Conservation (phyloP, 2,113 vertebrate species). For the Anser cygnoides region DNA sequence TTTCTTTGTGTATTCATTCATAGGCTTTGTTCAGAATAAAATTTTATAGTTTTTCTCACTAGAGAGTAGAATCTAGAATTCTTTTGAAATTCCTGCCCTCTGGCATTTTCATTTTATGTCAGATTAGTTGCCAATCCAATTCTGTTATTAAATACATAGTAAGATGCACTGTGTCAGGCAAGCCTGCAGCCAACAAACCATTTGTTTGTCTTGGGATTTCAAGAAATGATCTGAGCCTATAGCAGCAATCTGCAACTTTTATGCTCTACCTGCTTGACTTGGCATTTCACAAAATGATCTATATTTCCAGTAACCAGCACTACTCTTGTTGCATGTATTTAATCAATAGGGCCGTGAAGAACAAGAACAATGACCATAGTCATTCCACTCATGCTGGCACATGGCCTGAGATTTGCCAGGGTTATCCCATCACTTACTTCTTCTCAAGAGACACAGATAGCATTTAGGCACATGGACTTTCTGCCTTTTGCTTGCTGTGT, state of each 20-base stretch:
- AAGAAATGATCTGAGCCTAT: neutral
- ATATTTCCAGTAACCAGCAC: neutral
- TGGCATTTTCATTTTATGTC: neutral
- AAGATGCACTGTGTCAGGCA: neutral
- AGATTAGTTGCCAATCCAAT: neutral
- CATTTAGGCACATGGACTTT: neutral
- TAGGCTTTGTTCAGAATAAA: neutral
- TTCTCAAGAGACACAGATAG: neutral
- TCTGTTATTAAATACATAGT: neutral
- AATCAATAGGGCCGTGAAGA: neutral
- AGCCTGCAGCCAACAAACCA: neutral
- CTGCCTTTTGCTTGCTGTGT: neutral
- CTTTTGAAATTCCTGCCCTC: neutral
- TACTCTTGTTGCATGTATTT: neutral
- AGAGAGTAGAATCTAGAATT: neutral
- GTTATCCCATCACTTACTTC: neutral
- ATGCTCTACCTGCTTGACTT: neutral
- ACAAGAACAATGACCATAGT: fast-evolving
- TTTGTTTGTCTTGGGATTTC: neutral
- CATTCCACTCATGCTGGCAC: neutral
- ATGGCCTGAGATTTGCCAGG: neutral
- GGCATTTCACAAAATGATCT: neutral
- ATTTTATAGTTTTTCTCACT: neutral
- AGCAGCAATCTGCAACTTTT: neutral
- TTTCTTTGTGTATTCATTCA: neutral